Conservation (phyloP, 1,140 invertebrate species). For the Matsumurasca onukii region DNA sequence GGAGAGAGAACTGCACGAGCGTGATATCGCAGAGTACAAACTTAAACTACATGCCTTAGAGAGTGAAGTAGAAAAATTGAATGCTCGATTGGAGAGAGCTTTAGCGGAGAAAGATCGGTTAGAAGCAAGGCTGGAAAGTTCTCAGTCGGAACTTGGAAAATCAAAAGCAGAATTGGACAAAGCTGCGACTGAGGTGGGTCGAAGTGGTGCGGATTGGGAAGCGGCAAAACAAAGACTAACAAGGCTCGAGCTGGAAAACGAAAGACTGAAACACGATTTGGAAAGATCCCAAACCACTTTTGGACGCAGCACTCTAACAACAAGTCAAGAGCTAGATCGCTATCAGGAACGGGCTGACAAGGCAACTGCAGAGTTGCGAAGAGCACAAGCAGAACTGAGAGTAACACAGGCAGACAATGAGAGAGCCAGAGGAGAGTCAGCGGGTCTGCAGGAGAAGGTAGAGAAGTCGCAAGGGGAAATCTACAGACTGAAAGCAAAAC, state of each 20-base stretch:
- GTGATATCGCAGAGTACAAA: conserved; percentile 93
- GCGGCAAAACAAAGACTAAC: conserved; percentile 82
- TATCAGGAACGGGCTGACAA: conserved; percentile 88
- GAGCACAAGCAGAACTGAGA: conserved; percentile 76
- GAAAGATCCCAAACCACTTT: conserved; percentile 81
- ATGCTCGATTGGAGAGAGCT: conserved; percentile 81
- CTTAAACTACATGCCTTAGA: conserved; percentile 89
- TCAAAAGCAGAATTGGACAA: conserved; percentile 92
- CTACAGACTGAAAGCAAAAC: conserved; percentile 86
- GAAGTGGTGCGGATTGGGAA: conserved; percentile 87
- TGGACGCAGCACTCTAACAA: conserved; percentile 59
- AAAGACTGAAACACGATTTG: conserved; percentile 79
- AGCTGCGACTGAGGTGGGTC: conserved; percentile 82
- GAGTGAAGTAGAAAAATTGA: conserved; percentile 69
- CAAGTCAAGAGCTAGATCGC: conserved; percentile 73
- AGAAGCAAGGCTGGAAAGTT: conserved; percentile 87
- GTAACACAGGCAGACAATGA: conserved; percentile 86
- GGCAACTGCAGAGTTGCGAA: conserved; percentile 74
- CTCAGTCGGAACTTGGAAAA: conserved; percentile 90
- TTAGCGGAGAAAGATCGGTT: conserved; percentile 85
- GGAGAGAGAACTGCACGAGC: conserved; percentile 90
- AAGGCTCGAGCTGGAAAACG: conserved; percentile 85
- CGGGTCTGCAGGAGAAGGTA: conserved; percentile 85
- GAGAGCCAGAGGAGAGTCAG: conserved; percentile 75
- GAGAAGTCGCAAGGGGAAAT: conserved; percentile 94